A percentile compares a stretch with the other conserved stretches of the same genome.
Conservation (phyloP, 2,113 vertebrate species). For the Murina feae region DNA sequence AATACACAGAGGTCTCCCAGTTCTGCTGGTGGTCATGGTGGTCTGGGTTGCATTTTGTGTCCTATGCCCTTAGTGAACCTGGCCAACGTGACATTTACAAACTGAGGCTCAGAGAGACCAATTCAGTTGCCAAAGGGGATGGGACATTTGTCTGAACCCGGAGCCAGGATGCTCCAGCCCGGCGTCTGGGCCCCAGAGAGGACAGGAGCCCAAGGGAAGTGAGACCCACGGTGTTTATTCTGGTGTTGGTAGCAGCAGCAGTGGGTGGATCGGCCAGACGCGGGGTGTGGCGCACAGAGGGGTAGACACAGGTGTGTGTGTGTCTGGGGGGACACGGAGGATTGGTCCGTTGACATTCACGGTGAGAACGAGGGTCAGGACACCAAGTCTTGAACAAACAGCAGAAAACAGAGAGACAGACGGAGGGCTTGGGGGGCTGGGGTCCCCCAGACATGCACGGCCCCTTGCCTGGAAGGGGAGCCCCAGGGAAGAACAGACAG, state of each 20-base stretch:
- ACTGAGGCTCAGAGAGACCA: not conserved
- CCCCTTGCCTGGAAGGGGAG: slow-evolving; percentile 46
- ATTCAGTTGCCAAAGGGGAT: not conserved
- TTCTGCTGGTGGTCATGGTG: not conserved
- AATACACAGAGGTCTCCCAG: not conserved
- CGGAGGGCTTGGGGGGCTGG: not conserved
- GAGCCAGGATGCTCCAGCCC: not conserved
- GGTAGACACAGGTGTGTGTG: not conserved
- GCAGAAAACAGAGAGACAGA: slow-evolving; percentile 56
- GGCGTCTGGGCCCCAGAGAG: not conserved
- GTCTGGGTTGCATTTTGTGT: not conserved
- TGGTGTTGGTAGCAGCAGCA: slow-evolving; percentile 58
- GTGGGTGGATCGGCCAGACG: slow-evolving; percentile 6
- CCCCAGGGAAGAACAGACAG: slow-evolving; percentile 56
- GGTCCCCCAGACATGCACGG: slow-evolving; percentile 71
- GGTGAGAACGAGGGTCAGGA: not conserved
- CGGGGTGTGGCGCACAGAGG: not conserved
- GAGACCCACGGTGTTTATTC: slow-evolving; percentile 71
- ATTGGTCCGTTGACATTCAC: slow-evolving; percentile 14
- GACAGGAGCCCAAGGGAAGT: not conserved
- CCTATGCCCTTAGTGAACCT: not conserved
- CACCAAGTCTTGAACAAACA: slow-evolving; percentile 53
- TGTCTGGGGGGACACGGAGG: slow-evolving; percentile 18
- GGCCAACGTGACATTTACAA: not conserved
- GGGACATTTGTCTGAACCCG: not conserved